Evolutionary conservation across 1,140 invertebrate species (phyloP).

Genomic region (Drosophila malerkotliana): DNA sequence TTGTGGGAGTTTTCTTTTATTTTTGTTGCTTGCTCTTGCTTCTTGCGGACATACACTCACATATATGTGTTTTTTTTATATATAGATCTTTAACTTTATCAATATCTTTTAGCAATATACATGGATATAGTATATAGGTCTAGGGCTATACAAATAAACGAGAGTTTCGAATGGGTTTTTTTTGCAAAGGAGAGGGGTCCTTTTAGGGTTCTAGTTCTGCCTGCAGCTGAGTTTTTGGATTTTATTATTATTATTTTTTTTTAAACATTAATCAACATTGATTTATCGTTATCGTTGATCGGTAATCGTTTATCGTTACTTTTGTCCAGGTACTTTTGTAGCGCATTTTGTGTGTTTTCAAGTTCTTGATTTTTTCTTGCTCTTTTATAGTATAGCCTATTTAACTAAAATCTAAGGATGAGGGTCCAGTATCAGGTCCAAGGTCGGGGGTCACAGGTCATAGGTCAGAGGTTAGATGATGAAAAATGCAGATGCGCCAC

Average conservation of each 20-base stretch:
- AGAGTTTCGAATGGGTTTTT: slow-evolving; percentile 8
- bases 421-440: slow-evolving; percentile 6
- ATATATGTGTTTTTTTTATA: slow-evolving; percentile 4
- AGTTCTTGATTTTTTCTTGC: slow-evolving; percentile 19
- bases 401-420: slow-evolving; percentile 52
- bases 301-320: slow-evolving; percentile 38
- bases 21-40: slow-evolving; percentile 36
- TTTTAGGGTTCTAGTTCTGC: slow-evolving; percentile 11
- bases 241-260: background rate
- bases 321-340: slow-evolving; percentile 60
- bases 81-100: slow-evolving; percentile 37
- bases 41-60: slow-evolving; percentile 24
- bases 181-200: slow-evolving; percentile 4
- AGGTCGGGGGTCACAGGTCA: slow-evolving; percentile 10
- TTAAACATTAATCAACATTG: slow-evolving; percentile 24
- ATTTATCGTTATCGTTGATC: slow-evolving; percentile 17
- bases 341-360: slow-evolving; percentile 45
- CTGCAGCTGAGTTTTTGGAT: slow-evolving; percentile 25
- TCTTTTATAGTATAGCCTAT: slow-evolving; percentile 33
- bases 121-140: slow-evolving; percentile 31
- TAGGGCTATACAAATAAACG: slow-evolving; percentile 28
- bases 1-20: slow-evolving; percentile 71
- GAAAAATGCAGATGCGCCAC: slow-evolving; percentile 30
- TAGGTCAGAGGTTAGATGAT: slow-evolving; percentile 1
- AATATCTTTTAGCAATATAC: slow-evolving; percentile 51